Percentiles rank a stretch among this genome's conserved stretches.
These are phyloP conservation scores for Murina feae DNA, from an alignment of 2,113 vertebrate genomes.

Conservation along the genomic window DNA sequence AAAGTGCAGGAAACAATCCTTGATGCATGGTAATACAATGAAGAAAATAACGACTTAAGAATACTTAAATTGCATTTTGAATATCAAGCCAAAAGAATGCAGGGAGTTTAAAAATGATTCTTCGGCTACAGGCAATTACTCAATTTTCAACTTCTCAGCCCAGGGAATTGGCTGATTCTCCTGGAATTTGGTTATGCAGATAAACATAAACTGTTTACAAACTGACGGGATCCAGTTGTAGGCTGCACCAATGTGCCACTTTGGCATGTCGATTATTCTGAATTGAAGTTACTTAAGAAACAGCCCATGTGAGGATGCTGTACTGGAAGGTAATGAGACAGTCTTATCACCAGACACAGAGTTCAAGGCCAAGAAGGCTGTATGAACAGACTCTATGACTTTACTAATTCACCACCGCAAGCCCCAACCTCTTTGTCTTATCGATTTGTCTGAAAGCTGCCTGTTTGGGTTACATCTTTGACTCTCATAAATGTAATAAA, in stretches of 20 bases:
- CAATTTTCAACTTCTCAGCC: background rate
- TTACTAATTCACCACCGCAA: background rate
- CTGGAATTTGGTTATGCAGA: conserved; percentile 6
- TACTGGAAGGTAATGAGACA: background rate
- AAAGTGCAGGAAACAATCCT: background rate
- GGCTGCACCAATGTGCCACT: background rate
- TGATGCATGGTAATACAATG: background rate
- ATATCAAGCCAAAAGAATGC: background rate
- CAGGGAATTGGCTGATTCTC: background rate
- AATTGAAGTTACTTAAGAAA: background rate
- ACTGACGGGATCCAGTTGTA: background rate
- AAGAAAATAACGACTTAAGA: background rate
- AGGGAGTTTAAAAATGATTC: background rate
- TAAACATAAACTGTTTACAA: background rate
- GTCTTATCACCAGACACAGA: background rate
- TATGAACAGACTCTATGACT: background rate
- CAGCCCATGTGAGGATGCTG: background rate
- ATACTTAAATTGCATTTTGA: background rate
- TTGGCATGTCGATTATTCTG: background rate
- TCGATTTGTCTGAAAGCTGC: no score
- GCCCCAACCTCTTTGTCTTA: background rate
- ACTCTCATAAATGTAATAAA: background rate
- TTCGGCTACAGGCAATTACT: background rate
- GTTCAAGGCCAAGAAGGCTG: background rate
- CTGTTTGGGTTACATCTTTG: no score